Base-by-base conservation (phyloP, 1,140 invertebrate species). In the Spodoptera litura region DNA sequence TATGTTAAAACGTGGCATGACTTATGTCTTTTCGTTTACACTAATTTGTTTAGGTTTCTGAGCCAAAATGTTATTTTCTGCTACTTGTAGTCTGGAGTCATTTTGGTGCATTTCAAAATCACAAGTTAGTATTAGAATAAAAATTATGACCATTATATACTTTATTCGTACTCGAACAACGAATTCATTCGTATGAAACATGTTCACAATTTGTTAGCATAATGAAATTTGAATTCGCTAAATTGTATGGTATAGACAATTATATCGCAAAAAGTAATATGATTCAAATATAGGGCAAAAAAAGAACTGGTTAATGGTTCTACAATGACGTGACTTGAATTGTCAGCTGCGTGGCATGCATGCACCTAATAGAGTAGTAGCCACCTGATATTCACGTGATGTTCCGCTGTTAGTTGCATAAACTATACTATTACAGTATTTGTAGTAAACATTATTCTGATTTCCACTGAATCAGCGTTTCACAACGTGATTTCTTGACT, bases 361-460 rank as follows among this genome's bases (percentile, higher is more conserved):
- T 61, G 62, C 62, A 25, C 38, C 38, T 66, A 66, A 15, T 20
- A 20, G 10, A 9, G n/a, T 66, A 66, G 38, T 20, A 20, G 15
- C 35, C 62, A 66, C 35, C 62, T 25, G 62, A 25, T 66, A 49
- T 49, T 11, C 62, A 66, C 38, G 62, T 66, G 62, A 25, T 66
- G 15, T 66, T 15, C 15, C 38, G 62, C 10, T 49, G 62, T 15
- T 15, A 9, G 38, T 49, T 66, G 20, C 38, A 38, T 66, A 66
- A 66, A 66, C 15, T 49, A 38, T 38, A 66, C 62, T 25, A 35
- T 44, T 44, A 44, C 38, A 44, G 6, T 44, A 44, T 44, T 44
- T 44, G 38, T 44, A 31, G 58, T 35, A 12, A 6, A 49, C 10
- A 20, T 49, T 66, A 12, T 38, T 38, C 15, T 49, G 62, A 66